Percentiles rank a stretch among this genome's conserved stretches.
phyloP scores from a whole-genome alignment of 1,140 invertebrate genomes.

The Chlorops oryzae region DNA sequence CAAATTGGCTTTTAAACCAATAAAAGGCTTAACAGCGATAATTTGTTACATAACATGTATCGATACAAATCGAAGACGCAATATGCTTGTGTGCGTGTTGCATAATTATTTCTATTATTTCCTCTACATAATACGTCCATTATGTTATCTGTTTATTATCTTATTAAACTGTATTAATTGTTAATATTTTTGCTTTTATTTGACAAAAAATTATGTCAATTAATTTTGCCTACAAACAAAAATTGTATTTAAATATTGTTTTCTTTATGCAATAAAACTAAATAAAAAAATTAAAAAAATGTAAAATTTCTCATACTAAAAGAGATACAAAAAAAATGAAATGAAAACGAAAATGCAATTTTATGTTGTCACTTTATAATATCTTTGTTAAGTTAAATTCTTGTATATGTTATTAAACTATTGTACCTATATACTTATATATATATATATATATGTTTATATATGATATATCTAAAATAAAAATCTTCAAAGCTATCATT shows the following conservation, averaged over 20 bases:
- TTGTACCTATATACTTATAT: constrained; percentile 4
- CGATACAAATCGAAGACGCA: too few relatives aligned
- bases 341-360: constrained; percentile 6
- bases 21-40: too few relatives aligned
- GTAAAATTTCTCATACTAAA: too few relatives aligned
- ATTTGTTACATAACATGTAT: too few relatives aligned
- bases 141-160: neutral
- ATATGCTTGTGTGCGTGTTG: neutral
- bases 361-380: constrained; percentile 9
- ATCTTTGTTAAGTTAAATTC: constrained; percentile 7
- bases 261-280: neutral
- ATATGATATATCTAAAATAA: constrained; percentile 2
- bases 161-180: neutral
- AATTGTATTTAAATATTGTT: constrained; percentile 1
- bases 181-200: neutral
- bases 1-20: constrained; percentile 30
- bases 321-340: constrained; percentile 3
- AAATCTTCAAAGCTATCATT: neutral
- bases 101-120: neutral
- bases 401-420: neutral
- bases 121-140: neutral
- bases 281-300: constrained; percentile 3
- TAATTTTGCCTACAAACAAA: neutral
- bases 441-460: constrained; percentile 3
- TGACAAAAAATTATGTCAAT: too few relatives aligned